Conservation (phyloP, 2,888 invertebrate species). For the Calameuta idolon region DNA sequence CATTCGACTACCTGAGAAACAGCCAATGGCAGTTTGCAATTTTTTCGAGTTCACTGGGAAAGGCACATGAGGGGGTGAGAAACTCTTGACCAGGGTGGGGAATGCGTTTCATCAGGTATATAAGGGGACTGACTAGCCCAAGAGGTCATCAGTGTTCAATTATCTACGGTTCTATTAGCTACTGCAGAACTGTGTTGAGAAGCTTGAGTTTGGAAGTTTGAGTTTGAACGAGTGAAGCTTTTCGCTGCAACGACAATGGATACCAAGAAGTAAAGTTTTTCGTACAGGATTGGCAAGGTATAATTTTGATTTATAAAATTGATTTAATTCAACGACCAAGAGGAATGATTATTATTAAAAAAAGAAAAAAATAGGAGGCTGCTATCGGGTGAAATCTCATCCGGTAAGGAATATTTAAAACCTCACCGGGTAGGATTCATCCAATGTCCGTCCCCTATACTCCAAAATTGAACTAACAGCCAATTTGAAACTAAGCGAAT, state of each 20-base stretch:
- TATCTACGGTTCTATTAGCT: slow-evolving; percentile 15
- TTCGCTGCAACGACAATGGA: background rate
- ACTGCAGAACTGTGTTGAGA: background rate
- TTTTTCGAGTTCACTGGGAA: background rate
- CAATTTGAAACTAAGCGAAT: background rate
- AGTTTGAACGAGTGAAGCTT: background rate
- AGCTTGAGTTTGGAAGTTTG: background rate
- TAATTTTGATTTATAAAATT: background rate
- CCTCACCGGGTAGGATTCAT: slow-evolving; percentile 67
- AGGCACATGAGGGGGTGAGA: background rate
- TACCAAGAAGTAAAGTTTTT: background rate
- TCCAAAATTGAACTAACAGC: slow-evolving; percentile 12
- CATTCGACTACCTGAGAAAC: background rate
- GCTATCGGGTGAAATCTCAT: slow-evolving; percentile 54
- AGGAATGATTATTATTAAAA: background rate
- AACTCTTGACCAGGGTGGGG: slow-evolving; percentile 26
- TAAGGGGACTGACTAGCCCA: slow-evolving; percentile 25
- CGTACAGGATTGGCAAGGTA: background rate
- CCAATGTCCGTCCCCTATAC: slow-evolving; percentile 44
- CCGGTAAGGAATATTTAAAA: slow-evolving; percentile 45
- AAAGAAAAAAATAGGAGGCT: slow-evolving; percentile 24
- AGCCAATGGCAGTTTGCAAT: slow-evolving; percentile 1
- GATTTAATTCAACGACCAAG: background rate
- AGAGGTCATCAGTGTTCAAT: slow-evolving; percentile 38
- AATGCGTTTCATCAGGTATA: slow-evolving; percentile 29